phyloP scores from a whole-genome alignment of 2,888 invertebrate genomes.

The Adelphocoris suturalis region DNA sequence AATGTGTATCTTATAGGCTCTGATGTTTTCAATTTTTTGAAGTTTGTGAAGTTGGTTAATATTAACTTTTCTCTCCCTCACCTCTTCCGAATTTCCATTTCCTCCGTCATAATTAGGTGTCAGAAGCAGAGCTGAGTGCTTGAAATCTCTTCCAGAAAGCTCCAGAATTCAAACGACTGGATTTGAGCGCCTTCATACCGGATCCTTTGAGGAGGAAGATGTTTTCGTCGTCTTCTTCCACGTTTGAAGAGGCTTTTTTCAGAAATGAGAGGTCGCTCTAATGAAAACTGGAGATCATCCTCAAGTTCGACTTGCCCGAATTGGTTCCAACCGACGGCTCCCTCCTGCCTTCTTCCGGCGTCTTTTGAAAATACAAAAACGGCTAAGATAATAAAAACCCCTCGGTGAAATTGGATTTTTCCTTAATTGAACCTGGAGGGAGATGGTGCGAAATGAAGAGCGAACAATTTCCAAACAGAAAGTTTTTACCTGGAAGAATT shows the following conservation, averaged over 20 bases:
- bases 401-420: background rate
- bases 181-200: background rate
- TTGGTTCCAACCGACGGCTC: background rate
- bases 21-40: too few relatives aligned
- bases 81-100: background rate
- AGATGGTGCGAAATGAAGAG: too few relatives aligned
- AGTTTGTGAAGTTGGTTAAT: too few relatives aligned
- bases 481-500: too few relatives aligned
- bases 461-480: too few relatives aligned
- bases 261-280: background rate
- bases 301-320: background rate
- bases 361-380: background rate
- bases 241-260: background rate
- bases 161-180: background rate
- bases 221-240: background rate
- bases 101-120: background rate
- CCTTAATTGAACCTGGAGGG: background rate
- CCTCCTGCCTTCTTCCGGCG: background rate
- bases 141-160: background rate
- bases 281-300: background rate
- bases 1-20: too few relatives aligned
- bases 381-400: background rate
- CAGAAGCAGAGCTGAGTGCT: background rate
- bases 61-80: too few relatives aligned
- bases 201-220: background rate